These are phyloP conservation scores for Tetraneura akinire DNA, from an alignment of 1,140 invertebrate genomes.

Conservation along the genomic window DNA sequence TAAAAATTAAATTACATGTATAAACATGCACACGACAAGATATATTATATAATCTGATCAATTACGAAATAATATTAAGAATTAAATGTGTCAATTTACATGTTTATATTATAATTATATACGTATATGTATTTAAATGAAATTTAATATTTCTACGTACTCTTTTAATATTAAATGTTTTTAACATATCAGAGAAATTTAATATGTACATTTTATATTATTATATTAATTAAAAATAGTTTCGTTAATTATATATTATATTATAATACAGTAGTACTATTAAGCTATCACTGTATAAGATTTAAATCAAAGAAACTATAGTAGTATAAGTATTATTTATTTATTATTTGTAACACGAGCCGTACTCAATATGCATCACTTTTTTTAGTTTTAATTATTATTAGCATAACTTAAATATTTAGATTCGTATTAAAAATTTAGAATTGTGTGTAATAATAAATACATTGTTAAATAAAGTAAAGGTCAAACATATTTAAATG, in stretches of 20 bases:
- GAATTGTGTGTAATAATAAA: conserved; percentile 1
- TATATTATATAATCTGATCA: neutral
- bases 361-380: conserved; percentile 2
- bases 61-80: conserved; percentile 27
- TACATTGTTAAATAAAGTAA: neutral
- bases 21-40: neutral
- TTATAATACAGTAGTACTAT: neutral
- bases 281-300: no score
- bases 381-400: conserved; percentile 6
- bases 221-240: conserved; percentile 13
- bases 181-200: conserved; percentile 45
- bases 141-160: conserved; percentile 8
- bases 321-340: conserved; percentile 23
- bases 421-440: conserved; percentile 19
- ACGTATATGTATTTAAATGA: neutral
- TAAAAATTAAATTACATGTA: neutral
- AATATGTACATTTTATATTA: conserved; percentile 20
- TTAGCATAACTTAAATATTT: conserved; percentile 17
- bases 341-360: conserved; percentile 24
- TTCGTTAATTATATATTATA: conserved; percentile 4
- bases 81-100: conserved; percentile 49
- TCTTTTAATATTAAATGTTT: conserved; percentile 35
- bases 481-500: conserved; percentile 8
- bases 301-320: conserved; percentile 18
- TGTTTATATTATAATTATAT: conserved; percentile 34